Evolutionary conservation across 2,797 vertebrate species (phyloP).

Genomic region (Crocidura indochinensis): DNA sequence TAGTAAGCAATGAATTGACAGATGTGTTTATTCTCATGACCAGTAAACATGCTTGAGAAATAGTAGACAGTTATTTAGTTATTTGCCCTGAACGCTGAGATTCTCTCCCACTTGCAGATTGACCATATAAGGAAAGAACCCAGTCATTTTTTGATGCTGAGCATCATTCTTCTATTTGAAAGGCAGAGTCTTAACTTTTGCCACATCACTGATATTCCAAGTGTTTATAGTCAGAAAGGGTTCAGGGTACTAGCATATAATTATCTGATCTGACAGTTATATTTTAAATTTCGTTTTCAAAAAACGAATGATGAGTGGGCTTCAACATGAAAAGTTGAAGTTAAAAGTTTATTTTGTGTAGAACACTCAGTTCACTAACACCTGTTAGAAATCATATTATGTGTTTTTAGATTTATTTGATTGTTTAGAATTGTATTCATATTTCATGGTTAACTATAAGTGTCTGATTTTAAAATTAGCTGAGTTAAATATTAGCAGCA

Average conservation of each 20-base stretch:
- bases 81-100: constrained; percentile 22
- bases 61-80: constrained; percentile 19
- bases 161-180: constrained; percentile 20
- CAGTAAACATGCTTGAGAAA: constrained; percentile 17
- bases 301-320: neutral
- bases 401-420: constrained; percentile 50
- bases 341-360: neutral
- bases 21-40: constrained; percentile 35
- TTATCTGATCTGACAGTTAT: constrained; percentile 22
- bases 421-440: neutral
- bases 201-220: neutral
- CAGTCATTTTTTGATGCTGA: constrained; percentile 1
- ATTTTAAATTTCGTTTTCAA: constrained; percentile 48
- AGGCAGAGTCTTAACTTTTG: neutral
- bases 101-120: neutral
- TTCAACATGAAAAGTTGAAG: constrained; percentile 47
- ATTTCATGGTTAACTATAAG: constrained; percentile 52
- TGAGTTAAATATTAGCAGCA: constrained; percentile 28
- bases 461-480: constrained; percentile 54
- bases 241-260: neutral
- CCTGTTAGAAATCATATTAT: constrained; percentile 15
- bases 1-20: constrained; percentile 52
- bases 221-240: neutral
- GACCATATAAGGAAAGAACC: constrained; percentile 25
- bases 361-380: constrained; percentile 25